phyloP scores from a whole-genome alignment of 2,888 invertebrate genomes.

The Bimastos eiseni region DNA sequence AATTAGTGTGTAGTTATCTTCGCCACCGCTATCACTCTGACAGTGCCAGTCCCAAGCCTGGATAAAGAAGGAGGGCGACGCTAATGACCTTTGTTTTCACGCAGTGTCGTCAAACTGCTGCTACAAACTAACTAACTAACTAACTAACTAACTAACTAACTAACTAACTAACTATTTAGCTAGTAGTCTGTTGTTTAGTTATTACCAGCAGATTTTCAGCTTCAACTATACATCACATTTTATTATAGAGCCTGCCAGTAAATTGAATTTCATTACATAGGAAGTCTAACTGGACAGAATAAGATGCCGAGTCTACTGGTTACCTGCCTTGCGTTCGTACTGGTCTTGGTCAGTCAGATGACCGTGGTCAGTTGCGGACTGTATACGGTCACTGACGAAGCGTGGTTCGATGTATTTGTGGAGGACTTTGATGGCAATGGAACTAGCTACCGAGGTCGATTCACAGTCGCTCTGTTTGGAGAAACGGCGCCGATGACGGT shows the following conservation, averaged over 20 bases:
- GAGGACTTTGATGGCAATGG: constrained; percentile 56
- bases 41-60: too few relatives aligned
- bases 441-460: constrained; percentile 50
- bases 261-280: not conserved
- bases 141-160: too few relatives aligned
- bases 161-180: too few relatives aligned
- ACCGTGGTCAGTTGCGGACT: constrained; percentile 42
- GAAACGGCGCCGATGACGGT: constrained; percentile 59
- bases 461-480: constrained; percentile 59
- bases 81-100: too few relatives aligned
- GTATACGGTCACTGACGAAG: constrained; percentile 56
- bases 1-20: too few relatives aligned
- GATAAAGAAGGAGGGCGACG: too few relatives aligned
- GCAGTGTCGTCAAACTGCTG: too few relatives aligned
- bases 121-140: too few relatives aligned
- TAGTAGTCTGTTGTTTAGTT: too few relatives aligned
- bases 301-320: not conserved
- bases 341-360: not conserved
- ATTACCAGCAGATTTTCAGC: not conserved
- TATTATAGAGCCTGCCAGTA: not conserved
- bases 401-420: constrained; percentile 56
- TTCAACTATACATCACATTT: not conserved
- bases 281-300: not conserved
- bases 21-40: too few relatives aligned
- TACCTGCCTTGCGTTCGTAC: not conserved